Evolutionary conservation across 2,888 invertebrate genomes (phyloP).

Genomic region (Drosophila melanosoma): DNA sequence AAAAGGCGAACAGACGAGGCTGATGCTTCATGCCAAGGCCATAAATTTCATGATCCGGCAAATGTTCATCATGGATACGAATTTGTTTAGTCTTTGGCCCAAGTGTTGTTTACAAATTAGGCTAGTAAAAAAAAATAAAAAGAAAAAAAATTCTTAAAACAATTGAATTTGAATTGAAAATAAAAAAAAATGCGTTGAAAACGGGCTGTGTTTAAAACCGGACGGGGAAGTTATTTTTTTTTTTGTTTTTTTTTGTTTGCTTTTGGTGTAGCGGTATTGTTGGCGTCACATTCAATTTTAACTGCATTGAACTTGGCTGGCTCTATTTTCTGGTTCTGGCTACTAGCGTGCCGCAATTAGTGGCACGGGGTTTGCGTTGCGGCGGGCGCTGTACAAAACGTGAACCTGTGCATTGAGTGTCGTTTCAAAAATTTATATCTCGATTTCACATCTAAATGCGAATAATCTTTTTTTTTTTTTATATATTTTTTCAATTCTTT

Average conservation of each 20-base stretch:
- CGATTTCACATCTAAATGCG: constrained; percentile 81
- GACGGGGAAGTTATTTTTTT: constrained; percentile 11
- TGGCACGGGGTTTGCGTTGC: constrained; percentile 6
- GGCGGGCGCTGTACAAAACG: constrained; percentile 19
- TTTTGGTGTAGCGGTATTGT: not conserved
- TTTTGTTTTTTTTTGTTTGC: not conserved
- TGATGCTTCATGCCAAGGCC: constrained; percentile 39
- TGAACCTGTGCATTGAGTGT: constrained; percentile 52
- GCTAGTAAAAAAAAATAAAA: constrained; percentile 21
- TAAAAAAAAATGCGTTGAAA: not conserved
- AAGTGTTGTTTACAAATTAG: constrained; percentile 68
- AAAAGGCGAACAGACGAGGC: not conserved
- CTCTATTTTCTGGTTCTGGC: constrained; percentile 1
- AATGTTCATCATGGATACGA: constrained; percentile 18
- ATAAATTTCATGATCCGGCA: constrained; percentile 29
- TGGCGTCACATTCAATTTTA: constrained; percentile 58
- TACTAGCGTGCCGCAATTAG: constrained; percentile 48
- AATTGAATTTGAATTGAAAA: constrained; percentile 52
- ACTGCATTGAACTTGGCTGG: constrained; percentile 53
- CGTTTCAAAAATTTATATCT: constrained; percentile 81
- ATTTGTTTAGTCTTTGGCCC: constrained; percentile 71
- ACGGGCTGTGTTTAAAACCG: constrained; percentile 16
- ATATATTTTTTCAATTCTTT: not conserved
- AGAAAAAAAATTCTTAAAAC: constrained; percentile 44
- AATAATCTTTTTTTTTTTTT: constrained; percentile 71